Percentiles rank a stretch among this genome's conserved stretches.
phyloP scores from a whole-genome alignment of 2,888 invertebrate species.

The Corbicula japonica region DNA sequence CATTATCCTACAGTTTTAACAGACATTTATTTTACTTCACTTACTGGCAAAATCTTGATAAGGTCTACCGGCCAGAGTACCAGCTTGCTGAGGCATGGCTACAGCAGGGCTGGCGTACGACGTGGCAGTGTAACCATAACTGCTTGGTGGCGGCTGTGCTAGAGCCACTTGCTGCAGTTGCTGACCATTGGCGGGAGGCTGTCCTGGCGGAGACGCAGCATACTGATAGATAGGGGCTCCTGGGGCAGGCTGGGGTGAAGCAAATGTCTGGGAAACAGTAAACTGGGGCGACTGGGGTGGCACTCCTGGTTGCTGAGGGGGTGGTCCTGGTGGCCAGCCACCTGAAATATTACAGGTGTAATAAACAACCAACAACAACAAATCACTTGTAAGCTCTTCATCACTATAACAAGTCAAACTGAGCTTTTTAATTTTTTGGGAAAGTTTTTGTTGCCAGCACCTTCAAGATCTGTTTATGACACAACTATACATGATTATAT shows the following conservation, averaged over 20 bases:
- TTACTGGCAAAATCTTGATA: conserved; percentile 47
- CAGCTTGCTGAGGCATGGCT: conserved; percentile 24
- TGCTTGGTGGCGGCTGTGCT: conserved; percentile 35
- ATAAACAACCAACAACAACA: too few relatives aligned
- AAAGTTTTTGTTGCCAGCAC: too few relatives aligned
- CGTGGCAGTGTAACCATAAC: conserved; percentile 45
- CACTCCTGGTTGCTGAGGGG: conserved; percentile 41
- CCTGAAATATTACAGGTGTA: too few relatives aligned
- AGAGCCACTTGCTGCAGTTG: conserved; percentile 23
- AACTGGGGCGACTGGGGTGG: conserved; percentile 44
- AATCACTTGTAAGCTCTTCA: too few relatives aligned
- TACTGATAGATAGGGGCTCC: conserved; percentile 41
- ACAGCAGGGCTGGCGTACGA: conserved; percentile 50
- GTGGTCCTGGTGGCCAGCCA: conserved; percentile 63
- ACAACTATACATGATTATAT: too few relatives aligned
- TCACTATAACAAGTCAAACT: too few relatives aligned
- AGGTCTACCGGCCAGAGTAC: conserved; percentile 36
- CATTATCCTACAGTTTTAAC: background rate
- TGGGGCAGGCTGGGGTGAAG: conserved; percentile 40
- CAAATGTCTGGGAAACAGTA: conserved; percentile 18
- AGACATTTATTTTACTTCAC: background rate
- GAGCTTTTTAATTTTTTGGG: too few relatives aligned
- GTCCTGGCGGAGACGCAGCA: conserved; percentile 32
- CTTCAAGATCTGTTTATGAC: too few relatives aligned
- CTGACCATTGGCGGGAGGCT: conserved; percentile 41